These are phyloP conservation scores for Melinopterus prodromus DNA, from an alignment of 2,888 invertebrate genomes.

Conservation along the genomic window DNA sequence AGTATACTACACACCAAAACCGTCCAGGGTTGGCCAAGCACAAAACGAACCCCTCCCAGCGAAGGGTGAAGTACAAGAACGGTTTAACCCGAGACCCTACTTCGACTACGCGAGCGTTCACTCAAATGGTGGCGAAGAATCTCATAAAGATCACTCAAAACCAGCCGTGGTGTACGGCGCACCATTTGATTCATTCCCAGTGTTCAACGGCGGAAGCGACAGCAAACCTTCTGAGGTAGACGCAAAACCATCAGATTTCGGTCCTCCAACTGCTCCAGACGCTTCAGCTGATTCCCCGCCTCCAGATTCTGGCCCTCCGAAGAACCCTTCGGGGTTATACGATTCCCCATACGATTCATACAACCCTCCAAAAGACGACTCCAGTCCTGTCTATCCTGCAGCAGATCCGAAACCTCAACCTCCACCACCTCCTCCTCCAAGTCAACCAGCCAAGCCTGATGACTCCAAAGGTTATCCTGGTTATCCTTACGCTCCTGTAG, in stretches of 20 bases:
- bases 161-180: conserved; percentile 41
- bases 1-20: conserved; percentile 39
- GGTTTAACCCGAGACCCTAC: conserved; percentile 57
- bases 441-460: conserved; percentile 33
- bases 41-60: conserved; percentile 48
- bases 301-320: conserved; percentile 40
- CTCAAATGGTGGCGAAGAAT: conserved; percentile 12
- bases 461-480: conserved; percentile 30
- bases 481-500: conserved; percentile 36
- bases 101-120: conserved; percentile 49
- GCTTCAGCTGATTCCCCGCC: conserved; percentile 55
- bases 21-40: conserved; percentile 40
- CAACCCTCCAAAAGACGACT: conserved; percentile 31
- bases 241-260: conserved; percentile 28
- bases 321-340: conserved; percentile 24
- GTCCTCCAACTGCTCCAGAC: conserved; percentile 47
- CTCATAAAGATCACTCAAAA: conserved; percentile 26
- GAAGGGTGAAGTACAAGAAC: conserved; percentile 57
- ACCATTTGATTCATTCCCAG: conserved; percentile 39
- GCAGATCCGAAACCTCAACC: conserved; percentile 44
- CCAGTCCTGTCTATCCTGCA: conserved; percentile 59
- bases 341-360: conserved; percentile 35
- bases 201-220: conserved; percentile 28
- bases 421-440: conserved; percentile 50
- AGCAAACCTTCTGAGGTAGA: conserved; percentile 27